A percentile compares a stretch with the other conserved stretches of the same genome.
Evolutionary conservation across 2,113 vertebrate genomes (phyloP).

Genomic region (Brachyhypopomus gauderio): DNA sequence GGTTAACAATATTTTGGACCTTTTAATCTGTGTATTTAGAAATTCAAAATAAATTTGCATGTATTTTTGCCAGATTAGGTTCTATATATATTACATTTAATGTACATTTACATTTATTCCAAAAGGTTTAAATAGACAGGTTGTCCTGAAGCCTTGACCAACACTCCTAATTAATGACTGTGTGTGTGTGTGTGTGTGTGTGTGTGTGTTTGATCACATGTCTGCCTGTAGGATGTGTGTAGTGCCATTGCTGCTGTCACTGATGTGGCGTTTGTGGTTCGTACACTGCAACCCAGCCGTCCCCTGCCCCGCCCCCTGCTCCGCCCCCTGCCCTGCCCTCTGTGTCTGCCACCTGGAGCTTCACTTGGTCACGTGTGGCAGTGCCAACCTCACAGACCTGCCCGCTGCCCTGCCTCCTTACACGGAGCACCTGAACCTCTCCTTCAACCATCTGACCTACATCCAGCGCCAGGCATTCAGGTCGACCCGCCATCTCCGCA

Average conservation of each 20-base stretch:
- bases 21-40: too few species aligned
- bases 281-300: slow-evolving; percentile 42
- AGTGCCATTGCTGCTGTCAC: slow-evolving; percentile 54
- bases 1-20: too few species aligned
- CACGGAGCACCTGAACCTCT: slow-evolving; percentile 78
- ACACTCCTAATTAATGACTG: background rate
- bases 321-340: too few species aligned
- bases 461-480: slow-evolving; percentile 64
- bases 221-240: slow-evolving; percentile 46
- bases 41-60: too few species aligned
- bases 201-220: background rate
- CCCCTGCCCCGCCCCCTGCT: slow-evolving; percentile 62
- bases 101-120: too few species aligned
- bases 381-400: slow-evolving; percentile 57
- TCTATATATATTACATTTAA: too few species aligned
- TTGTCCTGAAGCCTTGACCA: background rate
- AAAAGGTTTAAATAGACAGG: too few species aligned
- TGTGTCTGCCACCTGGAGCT: slow-evolving; percentile 69
- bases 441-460: slow-evolving; percentile 68
- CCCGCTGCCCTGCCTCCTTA: slow-evolving; percentile 61
- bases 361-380: slow-evolving; percentile 73
- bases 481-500: slow-evolving; percentile 66
- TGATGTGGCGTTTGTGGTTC: slow-evolving; percentile 30
- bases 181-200: background rate
- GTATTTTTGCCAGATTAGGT: too few species aligned